Evolutionary conservation across 2,888 invertebrate species (phyloP).

Genomic region (Hecatera dysodea): DNA sequence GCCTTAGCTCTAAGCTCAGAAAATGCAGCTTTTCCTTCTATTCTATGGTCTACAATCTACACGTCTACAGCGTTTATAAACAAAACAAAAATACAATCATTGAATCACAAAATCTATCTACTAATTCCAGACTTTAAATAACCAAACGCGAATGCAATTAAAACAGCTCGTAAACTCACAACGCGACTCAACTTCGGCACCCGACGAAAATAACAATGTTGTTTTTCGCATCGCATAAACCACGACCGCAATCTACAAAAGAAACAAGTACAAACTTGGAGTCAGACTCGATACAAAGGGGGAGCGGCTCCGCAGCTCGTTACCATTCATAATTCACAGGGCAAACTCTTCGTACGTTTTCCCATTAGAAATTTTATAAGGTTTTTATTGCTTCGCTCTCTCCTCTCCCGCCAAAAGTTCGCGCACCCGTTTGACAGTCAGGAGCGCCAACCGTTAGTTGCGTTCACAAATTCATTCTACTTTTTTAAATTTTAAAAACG

Average conservation of each 20-base stretch:
- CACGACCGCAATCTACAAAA: conserved; percentile 84
- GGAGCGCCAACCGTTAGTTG: conserved; percentile 67
- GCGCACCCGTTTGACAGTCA: conserved; percentile 75
- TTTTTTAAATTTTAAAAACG: conserved; percentile 64
- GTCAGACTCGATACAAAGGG: conserved; percentile 73
- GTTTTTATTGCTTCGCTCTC: conserved; percentile 85
- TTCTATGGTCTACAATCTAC: too few species aligned
- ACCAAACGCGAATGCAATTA: conserved; percentile 62
- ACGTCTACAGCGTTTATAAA: not conserved
- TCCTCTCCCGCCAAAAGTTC: conserved; percentile 81
- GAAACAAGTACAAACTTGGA: conserved; percentile 85
- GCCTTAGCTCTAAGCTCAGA: not conserved
- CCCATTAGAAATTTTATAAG: conserved; percentile 90
- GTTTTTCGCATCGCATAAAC: conserved; percentile 81
- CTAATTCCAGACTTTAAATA: conserved; percentile 30
- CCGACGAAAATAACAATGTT: conserved; percentile 78
- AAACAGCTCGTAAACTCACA: conserved; percentile 65
- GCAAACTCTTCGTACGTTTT: conserved; percentile 90
- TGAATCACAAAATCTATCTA: conserved; percentile 38
- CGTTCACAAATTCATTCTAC: conserved; percentile 68
- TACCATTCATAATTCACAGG: conserved; percentile 90
- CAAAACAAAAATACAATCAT: not conserved
- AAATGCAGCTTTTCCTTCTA: not conserved
- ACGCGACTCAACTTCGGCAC: conserved; percentile 65
- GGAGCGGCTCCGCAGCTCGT: conserved; percentile 79